Evolutionary conservation across 1,140 invertebrate genomes (phyloP).

Genomic region (Brachionus koreanus): DNA sequence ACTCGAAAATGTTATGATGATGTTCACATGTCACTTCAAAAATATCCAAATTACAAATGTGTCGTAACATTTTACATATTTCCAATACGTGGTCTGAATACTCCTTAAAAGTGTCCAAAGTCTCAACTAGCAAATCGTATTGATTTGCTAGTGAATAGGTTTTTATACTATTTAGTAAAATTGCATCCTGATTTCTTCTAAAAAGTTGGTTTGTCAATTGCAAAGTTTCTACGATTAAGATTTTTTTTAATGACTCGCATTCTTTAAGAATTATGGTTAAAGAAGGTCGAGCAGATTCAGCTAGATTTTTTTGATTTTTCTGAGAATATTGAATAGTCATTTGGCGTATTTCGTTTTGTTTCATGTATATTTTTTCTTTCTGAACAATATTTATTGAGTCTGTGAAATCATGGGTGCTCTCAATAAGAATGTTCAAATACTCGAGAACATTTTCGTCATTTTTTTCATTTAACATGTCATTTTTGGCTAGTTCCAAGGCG

Average conservation of each 20-base stretch:
- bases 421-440: constrained; percentile 78
- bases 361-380: constrained; percentile 83
- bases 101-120: constrained; percentile 6
- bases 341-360: constrained; percentile 66
- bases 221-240: background rate
- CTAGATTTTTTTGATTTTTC: background rate
- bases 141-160: background rate
- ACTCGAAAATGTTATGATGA: constrained; percentile 27
- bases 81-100: constrained; percentile 2
- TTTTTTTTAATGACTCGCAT: constrained; percentile 20
- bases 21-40: constrained; percentile 40
- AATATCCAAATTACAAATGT: background rate
- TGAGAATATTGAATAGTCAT: constrained; percentile 44
- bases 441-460: constrained; percentile 53
- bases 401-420: constrained; percentile 96
- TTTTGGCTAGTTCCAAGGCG: constrained; percentile 45
- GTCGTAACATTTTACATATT: constrained; percentile 77
- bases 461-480: constrained; percentile 23
- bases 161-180: constrained; percentile 36
- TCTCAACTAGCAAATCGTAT: constrained; percentile 1
- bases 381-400: constrained; percentile 97
- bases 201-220: constrained; percentile 2
- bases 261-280: background rate
- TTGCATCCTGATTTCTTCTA: constrained; percentile 23
- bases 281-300: background rate